These are phyloP conservation scores for Buathra laborator DNA, from an alignment of 2,888 invertebrate species.

Conservation along the genomic window DNA sequence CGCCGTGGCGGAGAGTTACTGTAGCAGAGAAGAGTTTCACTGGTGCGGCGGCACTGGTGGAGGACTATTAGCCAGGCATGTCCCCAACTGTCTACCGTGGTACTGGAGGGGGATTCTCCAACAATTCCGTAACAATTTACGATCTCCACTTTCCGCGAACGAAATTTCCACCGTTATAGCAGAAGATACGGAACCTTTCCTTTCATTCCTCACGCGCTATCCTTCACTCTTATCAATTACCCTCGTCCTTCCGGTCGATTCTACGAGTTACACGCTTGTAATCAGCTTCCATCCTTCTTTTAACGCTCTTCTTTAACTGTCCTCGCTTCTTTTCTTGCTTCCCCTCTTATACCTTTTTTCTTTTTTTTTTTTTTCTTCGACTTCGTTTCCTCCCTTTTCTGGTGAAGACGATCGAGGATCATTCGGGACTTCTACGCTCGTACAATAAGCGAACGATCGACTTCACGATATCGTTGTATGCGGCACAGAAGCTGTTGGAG, in stretches of 20 bases:
- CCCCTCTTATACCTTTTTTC: neutral
- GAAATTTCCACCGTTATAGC: slow-evolving; percentile 44
- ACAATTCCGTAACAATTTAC: slow-evolving; percentile 60
- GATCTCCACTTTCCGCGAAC: slow-evolving; percentile 32
- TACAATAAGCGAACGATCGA: slow-evolving; percentile 43
- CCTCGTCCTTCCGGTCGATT: slow-evolving; percentile 62
- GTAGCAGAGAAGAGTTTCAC: slow-evolving; percentile 40
- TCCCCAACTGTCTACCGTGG: slow-evolving; percentile 37
- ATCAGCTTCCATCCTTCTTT: slow-evolving; percentile 73
- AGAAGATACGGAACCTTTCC: neutral
- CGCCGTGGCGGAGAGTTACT: slow-evolving; percentile 26
- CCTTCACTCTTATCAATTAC: slow-evolving; percentile 75
- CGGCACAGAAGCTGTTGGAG: neutral
- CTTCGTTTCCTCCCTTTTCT: slow-evolving; percentile 9
- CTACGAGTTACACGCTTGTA: slow-evolving; percentile 55
- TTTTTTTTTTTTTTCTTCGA: slow-evolving; percentile 26
- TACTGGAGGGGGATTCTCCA: slow-evolving; percentile 21
- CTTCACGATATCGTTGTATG: slow-evolving; percentile 33
- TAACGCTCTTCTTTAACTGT: slow-evolving; percentile 66
- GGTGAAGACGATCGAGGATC: slow-evolving; percentile 16
- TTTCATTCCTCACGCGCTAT: slow-evolving; percentile 8
- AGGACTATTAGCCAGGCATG: slow-evolving; percentile 61
- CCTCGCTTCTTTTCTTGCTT: slow-evolving; percentile 26
- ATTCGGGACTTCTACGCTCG: slow-evolving; percentile 20
- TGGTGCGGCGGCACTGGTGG: slow-evolving; percentile 46